Evolutionary conservation across 2,888 invertebrate species (phyloP).

Genomic region (Pyrgus malvae): DNA sequence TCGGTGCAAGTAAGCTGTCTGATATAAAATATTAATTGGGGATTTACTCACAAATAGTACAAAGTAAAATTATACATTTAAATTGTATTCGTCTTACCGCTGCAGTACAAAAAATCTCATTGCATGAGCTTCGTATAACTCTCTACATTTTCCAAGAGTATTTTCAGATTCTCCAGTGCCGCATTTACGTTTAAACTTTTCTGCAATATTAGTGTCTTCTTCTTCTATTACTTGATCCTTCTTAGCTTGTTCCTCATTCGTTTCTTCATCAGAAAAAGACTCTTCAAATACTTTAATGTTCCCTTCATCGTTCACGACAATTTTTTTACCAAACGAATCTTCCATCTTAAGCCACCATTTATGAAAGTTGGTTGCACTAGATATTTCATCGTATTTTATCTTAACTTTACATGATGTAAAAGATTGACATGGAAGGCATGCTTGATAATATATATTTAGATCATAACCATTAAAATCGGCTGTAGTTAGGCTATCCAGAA

Average conservation of each 20-base stretch:
- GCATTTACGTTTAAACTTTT: constrained; percentile 34
- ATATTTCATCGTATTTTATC: constrained; percentile 46
- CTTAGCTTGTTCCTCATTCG: constrained; percentile 38
- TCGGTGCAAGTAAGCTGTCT: constrained; percentile 67
- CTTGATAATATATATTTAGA: constrained; percentile 55
- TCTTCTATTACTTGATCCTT: background rate
- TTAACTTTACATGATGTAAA: constrained; percentile 56
- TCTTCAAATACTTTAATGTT: constrained; percentile 49
- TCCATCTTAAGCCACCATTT: constrained; percentile 61
- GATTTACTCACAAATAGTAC: too few species aligned
- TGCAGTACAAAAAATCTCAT: constrained; percentile 59
- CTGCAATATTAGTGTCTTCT: constrained; percentile 37
- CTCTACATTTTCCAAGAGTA: constrained; percentile 54
- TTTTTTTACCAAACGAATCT: constrained; percentile 61
- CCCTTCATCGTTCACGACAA: constrained; percentile 63
- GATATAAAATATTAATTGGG: too few species aligned
- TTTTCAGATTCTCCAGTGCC: constrained; percentile 45
- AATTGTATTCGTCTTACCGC: constrained; percentile 49
- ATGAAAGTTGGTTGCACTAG: constrained; percentile 43
- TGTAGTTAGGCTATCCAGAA: constrained; percentile 54
- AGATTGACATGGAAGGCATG: constrained; percentile 55
- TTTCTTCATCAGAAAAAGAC: constrained; percentile 38
- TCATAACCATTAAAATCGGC: constrained; percentile 60
- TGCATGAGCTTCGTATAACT: constrained; percentile 54
- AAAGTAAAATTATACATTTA: background rate